Base-by-base conservation (phyloP, 2,888 invertebrate species). In the Petrolisthes manimaculis region DNA sequence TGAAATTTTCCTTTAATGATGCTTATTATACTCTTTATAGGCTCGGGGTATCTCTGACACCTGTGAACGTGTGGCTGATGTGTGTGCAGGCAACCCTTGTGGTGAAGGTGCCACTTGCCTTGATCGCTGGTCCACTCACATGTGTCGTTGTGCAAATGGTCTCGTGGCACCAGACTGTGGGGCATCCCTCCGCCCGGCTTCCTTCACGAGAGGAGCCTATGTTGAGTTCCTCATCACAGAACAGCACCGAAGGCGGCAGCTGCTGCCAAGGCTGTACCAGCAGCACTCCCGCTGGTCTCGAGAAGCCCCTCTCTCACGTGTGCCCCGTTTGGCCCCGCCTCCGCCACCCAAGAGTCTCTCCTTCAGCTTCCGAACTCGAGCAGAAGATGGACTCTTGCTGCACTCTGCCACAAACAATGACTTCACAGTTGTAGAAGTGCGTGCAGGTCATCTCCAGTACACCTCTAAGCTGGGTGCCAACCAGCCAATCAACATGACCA, bases 321-420 rank as follows among this genome's bases (percentile, higher is more conserved):
- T 61, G 53, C 67, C 86, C 12, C 85, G 91, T 55, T 91, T 89
- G 86, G 88, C 79, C 61, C 85, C 91, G 0, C 89, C 91, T 6
- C 93, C 93, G 75, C 95, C 95, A 5, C 94, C 95, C 0, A 97
- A 97, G 93, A 95, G 95, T 5, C 93, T 98, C 37, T 95, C 96
- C 85, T 94, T 98, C 85, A 94, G 96, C 91, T 97, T 98, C 93
- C 95, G 96, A 92, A 98, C 98, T 0, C 95, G 95, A 24, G 95
- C 95, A 92, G 94, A 94, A 77, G 95, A 96, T 92, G 98, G 97
- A 2, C 94, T 97, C 56, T 93, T 99, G n/a, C 94, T 98, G 91
- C 97, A 96, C 92, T 95, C 97, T 1, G 96, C 96, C 0, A 97
- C 97, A 69, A 96, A 97, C 92, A 96, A 96, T 92, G 96, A 97